Conservation (phyloP, 2,888 invertebrate genomes). For the Agrochola lota region DNA sequence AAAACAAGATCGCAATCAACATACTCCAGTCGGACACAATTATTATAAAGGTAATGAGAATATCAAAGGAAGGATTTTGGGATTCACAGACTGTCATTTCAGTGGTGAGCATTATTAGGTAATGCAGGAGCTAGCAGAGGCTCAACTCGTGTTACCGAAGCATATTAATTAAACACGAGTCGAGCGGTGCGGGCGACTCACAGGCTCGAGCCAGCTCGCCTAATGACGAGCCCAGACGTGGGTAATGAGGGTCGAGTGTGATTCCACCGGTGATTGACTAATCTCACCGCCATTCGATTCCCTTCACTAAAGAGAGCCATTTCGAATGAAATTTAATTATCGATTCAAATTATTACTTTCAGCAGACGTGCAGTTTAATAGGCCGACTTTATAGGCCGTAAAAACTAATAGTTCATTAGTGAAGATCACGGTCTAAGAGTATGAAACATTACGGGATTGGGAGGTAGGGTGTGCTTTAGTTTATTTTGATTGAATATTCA, state of each 20-base stretch:
- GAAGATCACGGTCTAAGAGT: conserved; percentile 31
- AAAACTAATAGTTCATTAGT: conserved; percentile 29
- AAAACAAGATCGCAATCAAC: conserved; percentile 13
- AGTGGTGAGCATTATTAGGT: conserved; percentile 33
- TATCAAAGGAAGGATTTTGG: conserved; percentile 23
- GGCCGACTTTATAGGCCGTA: conserved; percentile 59
- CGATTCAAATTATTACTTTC: conserved; percentile 51
- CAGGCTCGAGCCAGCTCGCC: conserved; percentile 39
- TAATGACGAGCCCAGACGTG: conserved; percentile 60
- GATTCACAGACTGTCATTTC: conserved; percentile 33
- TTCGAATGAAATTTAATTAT: conserved; percentile 55
- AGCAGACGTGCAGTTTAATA: conserved; percentile 51
- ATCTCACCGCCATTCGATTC: conserved; percentile 66
- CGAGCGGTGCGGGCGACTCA: conserved; percentile 40
- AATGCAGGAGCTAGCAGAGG: conserved; percentile 25
- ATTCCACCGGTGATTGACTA: conserved; percentile 67
- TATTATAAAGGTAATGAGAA: conserved; percentile 13
- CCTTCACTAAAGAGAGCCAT: conserved; percentile 41
- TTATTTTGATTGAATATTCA: conserved; percentile 26
- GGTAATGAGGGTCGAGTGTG: conserved; percentile 72
- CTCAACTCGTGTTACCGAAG: conserved; percentile 44
- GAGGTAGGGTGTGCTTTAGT: conserved; percentile 38
- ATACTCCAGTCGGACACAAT: conserved; percentile 32
- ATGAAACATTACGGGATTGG: conserved; percentile 22
- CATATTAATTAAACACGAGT: conserved; percentile 60